Base-by-base conservation (phyloP, 2,797 vertebrate species). In the Hemibagrus guttatus region DNA sequence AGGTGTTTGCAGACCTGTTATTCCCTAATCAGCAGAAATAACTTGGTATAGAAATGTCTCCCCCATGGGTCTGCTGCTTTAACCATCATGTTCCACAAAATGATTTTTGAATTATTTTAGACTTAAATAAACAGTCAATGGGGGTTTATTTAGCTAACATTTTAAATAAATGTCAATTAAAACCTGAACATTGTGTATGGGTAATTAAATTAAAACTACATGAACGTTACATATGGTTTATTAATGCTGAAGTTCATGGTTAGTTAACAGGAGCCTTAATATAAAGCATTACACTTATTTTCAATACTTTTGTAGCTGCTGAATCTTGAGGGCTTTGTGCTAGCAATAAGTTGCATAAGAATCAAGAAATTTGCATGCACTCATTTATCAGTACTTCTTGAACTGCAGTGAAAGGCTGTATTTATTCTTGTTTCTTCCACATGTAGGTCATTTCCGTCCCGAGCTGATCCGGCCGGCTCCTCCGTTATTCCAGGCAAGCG, bases 391-490 rank as follows among this genome's bases (percentile, higher is more conserved):
- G 16, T 68, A 35, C 16, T 35, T 35, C 66, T 68, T 1, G 6
- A 28, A 35, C 14, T 35, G 28, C 6, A 17, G 6, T 68, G 66
- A 68, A 5, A 1, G 39, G 9, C 19, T 56, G 1, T 83, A 19
- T 69, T 2, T 11, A 14, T 52, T 39, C n/a, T 39, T 49, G n/a
- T 78, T 9, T 69, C 6, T 21, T 28, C 61, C 14, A 11, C 2
- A 6, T 42, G 71, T 88, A 99, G 98, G 98, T 94, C 98, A 99
- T 91, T 99, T 99, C 86, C 96, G 98, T 1, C 98, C 98, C 0
- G 98, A 99, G 93, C 97, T 99, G 81, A 99, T 99, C 92, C 97
- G 98, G 0, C 98, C 98, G 0, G 96, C 97, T 0, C 98, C 98
- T 0, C 98, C 98, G 0, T 96, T 99, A 19, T 97, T 99, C 74